Evolutionary conservation across 1,140 invertebrate genomes (phyloP).

Genomic region (Phortica variegata): DNA sequence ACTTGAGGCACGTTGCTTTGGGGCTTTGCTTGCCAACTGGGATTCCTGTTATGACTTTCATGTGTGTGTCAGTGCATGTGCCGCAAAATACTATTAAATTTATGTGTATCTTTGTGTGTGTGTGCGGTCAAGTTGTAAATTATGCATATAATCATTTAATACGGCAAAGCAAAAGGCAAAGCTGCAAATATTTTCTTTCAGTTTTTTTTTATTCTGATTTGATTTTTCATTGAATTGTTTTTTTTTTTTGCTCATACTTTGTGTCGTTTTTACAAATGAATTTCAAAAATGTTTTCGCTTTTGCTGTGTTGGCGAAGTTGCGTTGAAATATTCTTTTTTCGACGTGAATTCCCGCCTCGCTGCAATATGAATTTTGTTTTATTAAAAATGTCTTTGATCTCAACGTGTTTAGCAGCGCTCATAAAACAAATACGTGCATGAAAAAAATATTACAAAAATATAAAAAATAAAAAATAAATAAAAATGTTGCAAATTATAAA

Average conservation of each 20-base stretch:
- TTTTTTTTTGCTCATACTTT: no score
- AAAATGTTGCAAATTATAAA: slow-evolving; percentile 11
- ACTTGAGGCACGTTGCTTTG: slow-evolving; percentile 48
- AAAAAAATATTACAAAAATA: slow-evolving; percentile 16
- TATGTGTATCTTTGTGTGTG: slow-evolving; percentile 1
- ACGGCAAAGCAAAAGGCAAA: no score
- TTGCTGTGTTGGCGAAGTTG: no score
- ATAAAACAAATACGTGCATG: no score
- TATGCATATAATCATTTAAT: no score
- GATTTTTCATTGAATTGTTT: no score
- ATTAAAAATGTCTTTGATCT: slow-evolving; percentile 50
- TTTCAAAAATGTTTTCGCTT: no score
- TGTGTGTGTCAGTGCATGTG: no score
- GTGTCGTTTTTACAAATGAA: no score
- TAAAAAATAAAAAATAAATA: slow-evolving; percentile 32
- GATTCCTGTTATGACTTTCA: background rate
- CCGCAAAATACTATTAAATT: background rate
- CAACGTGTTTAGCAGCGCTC: slow-evolving; percentile 23
- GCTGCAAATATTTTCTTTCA: no score
- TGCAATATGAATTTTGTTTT: slow-evolving; percentile 34
- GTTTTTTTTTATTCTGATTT: no score
- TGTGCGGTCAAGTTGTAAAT: no score
- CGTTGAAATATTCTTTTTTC: slow-evolving; percentile 23
- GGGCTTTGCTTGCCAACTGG: slow-evolving; percentile 26
- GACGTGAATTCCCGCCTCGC: slow-evolving; percentile 36